These are phyloP conservation scores for Poecile atricapillus DNA, from an alignment of 2,113 vertebrate species.

Conservation along the genomic window DNA sequence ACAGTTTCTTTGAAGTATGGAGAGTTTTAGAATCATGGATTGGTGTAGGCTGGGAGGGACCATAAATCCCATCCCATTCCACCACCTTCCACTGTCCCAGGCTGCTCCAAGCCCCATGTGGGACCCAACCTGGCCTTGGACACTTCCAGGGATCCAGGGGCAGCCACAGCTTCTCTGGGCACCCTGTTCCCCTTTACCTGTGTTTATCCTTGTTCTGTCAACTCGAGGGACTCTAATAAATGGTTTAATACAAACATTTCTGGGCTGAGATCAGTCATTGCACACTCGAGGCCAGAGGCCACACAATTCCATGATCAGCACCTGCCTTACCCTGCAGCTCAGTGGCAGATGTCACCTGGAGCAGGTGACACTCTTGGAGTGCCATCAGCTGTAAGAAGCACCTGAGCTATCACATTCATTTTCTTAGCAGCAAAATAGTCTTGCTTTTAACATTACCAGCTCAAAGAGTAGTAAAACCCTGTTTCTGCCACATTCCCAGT, in stretches of 20 bases:
- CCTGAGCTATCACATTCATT: background rate
- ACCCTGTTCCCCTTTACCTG: background rate
- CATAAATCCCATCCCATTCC: background rate
- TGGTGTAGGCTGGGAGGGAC: background rate
- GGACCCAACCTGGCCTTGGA: background rate
- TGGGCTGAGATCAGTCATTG: background rate
- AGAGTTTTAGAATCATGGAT: background rate
- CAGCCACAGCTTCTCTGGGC: background rate
- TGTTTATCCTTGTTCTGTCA: background rate
- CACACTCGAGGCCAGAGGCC: background rate
- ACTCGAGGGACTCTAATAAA: background rate
- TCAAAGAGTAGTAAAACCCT: background rate
- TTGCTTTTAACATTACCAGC: background rate
- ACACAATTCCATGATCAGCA: rapidly evolving
- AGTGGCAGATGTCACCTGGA: background rate
- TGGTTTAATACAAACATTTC: background rate
- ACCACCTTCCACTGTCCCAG: background rate
- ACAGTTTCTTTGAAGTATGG: background rate
- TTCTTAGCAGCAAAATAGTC: background rate
- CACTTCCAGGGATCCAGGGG: background rate
- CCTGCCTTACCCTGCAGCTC: background rate
- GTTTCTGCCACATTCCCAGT: background rate
- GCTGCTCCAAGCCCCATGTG: background rate
- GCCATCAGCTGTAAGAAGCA: background rate
- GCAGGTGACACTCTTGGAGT: background rate